Evolutionary conservation across 2,797 vertebrate species (phyloP).

Genomic region (Eulemur mongoz): DNA sequence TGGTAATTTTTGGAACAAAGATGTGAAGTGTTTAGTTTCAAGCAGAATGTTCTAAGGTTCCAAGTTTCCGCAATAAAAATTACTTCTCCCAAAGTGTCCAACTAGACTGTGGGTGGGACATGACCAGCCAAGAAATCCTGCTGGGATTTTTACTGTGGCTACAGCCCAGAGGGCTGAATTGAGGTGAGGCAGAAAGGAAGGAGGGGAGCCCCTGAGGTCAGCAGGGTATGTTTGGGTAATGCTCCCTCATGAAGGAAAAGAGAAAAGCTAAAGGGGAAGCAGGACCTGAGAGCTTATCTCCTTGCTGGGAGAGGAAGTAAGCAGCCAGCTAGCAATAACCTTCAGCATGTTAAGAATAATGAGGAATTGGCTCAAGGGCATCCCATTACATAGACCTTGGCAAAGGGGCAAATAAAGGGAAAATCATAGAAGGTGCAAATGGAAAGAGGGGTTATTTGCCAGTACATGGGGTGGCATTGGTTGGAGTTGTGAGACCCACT

Average conservation of each 20-base stretch:
- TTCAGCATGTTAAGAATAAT: not conserved
- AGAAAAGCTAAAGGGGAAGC: not conserved
- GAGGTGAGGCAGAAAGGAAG: not conserved
- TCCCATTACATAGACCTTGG: slow-evolving; percentile 2
- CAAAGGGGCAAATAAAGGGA: not conserved
- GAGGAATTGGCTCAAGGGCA: not conserved
- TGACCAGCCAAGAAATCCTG: not conserved
- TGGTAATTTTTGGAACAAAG: not conserved
- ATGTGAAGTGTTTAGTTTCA: not conserved
- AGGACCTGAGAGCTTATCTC: not conserved
- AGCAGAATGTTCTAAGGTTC: not conserved
- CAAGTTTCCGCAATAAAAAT: slow-evolving; percentile 7
- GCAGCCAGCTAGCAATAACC: slow-evolving; percentile 31
- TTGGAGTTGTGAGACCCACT: not conserved
- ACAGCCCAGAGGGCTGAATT: not conserved
- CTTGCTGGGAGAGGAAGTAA: not conserved
- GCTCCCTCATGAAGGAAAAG: not conserved
- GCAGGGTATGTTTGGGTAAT: not conserved
- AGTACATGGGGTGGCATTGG: not conserved
- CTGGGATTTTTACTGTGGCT: not conserved
- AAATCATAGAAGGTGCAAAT: not conserved
- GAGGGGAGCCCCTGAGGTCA: not conserved
- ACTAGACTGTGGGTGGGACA: not conserved
- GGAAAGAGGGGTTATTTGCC: not conserved
- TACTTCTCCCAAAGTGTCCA: not conserved